Evolutionary conservation across 2,113 vertebrate genomes (phyloP), one percentile per base, ranked within the genome.

Genomic region (Phasianus colchicus): DNA sequence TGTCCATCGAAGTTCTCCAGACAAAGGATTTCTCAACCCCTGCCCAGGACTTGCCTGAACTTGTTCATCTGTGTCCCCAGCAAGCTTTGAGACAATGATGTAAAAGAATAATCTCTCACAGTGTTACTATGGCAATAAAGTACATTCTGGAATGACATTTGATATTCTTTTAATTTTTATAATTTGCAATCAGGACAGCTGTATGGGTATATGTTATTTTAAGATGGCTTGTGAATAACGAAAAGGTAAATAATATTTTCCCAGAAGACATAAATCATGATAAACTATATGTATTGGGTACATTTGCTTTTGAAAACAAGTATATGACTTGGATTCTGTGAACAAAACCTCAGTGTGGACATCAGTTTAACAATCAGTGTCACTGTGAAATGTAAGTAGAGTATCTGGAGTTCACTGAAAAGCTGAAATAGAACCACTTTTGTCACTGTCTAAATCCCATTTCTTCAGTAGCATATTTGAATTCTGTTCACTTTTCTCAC

Each of bases 41-140:
- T 38, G 38, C 38, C 38, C 38, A 38, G 38, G 38, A 38, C 38
- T 38, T 38, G 38, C 38, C 9, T 38, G 38, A 9, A 38, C 38
- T 38, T 38, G 38, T 38, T 38, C 38, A 38, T 38, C 38, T 38
- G 38, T 38, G 38, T 38, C 38, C 38, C 4, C 38, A 9, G 38
- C 38, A 38, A 38, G 38, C 38, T 38, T 38, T 38, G 38, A 38
- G 38, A 38, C 38, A 38, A 38, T 38, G 38, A 38, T 38, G 38
- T 38, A 38, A 38, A 38, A 38, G 38, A 38, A 9, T 38, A 38
- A 38, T 38, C 38, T 38, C 9, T 38, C 9, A 38, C 38, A 38
- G 52, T 92, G 96, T 97, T 97, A 84, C 96, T 67, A 94, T 96
- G 88, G 96, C 42, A 93, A 97, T 96, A 96, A 97, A 95, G 88